Conservation (phyloP, 2,113 vertebrate species). For the Mormoops blainvillei region DNA sequence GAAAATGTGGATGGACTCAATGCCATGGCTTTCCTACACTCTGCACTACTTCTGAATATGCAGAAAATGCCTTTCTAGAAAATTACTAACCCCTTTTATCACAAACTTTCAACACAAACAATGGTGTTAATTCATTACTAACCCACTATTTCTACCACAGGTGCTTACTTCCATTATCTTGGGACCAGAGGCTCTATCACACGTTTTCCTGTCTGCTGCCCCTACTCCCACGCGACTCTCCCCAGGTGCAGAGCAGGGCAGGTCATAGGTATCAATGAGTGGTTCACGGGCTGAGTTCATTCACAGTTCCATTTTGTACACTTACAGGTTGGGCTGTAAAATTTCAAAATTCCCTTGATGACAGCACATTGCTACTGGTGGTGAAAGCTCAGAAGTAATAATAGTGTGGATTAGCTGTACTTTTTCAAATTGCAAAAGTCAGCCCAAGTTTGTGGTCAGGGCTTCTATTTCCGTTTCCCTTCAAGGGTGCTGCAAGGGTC, state of each 20-base stretch:
- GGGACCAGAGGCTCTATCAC: not conserved
- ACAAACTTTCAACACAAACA: not conserved
- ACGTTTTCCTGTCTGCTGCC: not conserved
- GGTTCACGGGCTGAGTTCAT: not conserved
- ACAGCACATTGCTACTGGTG: not conserved
- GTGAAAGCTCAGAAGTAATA: not conserved
- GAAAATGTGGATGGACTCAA: not conserved
- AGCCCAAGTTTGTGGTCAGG: constrained; percentile 30
- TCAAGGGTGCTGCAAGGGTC: not conserved
- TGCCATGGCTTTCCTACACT: not conserved
- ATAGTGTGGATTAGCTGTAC: constrained; percentile 36
- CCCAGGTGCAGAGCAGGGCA: not conserved
- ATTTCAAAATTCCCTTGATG: not conserved
- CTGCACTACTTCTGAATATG: not conserved
- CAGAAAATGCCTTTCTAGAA: not conserved
- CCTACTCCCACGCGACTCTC: rapidly evolving
- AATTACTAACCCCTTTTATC: not conserved
- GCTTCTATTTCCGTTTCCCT: constrained; percentile 45
- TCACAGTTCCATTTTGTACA: not conserved
- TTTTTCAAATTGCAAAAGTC: not conserved
- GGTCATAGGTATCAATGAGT: rapidly evolving
- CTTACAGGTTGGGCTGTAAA: not conserved
- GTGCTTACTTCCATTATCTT: not conserved
- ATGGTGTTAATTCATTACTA: not conserved
- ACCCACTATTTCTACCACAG: not conserved